Evolutionary conservation across 2,113 vertebrate species (phyloP).

Genomic region (Macaca nemestrina): DNA sequence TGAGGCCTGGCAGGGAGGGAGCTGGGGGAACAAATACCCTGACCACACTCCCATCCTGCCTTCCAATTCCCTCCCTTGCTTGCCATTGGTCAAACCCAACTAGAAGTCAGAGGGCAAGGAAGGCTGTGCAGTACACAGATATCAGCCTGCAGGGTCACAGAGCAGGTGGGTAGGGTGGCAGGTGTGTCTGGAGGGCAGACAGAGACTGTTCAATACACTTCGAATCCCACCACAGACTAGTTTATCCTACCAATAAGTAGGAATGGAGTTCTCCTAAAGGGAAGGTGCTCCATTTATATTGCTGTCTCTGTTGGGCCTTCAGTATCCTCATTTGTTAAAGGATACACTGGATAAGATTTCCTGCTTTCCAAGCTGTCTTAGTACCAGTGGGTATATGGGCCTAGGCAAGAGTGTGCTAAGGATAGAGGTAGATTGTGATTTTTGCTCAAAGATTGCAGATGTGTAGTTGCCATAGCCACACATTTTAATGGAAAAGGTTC

Average conservation of each 20-base stretch:
- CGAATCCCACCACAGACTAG: neutral
- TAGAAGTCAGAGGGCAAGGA: neutral
- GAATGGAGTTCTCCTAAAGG: neutral
- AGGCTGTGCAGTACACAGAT: neutral
- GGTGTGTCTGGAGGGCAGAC: neutral
- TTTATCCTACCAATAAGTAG: neutral
- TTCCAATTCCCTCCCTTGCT: neutral
- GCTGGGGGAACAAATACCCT: neutral
- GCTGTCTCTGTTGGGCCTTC: neutral
- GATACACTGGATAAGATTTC: neutral
- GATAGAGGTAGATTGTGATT: neutral
- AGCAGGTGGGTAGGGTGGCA: no score
- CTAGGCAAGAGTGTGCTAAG: neutral
- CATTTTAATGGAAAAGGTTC: neutral
- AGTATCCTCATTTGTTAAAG: neutral
- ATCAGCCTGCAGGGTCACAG: neutral
- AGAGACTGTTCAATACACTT: fast-evolving
- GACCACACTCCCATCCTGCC: neutral
- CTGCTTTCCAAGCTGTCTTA: neutral
- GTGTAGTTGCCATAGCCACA: neutral
- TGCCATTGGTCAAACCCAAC: neutral
- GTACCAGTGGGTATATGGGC: no score
- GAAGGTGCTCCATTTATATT: neutral
- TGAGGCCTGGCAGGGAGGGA: neutral
- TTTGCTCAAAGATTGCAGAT: neutral